Evolutionary conservation across 2,888 invertebrate genomes (phyloP).

Genomic region (Oeneis ivallda): DNA sequence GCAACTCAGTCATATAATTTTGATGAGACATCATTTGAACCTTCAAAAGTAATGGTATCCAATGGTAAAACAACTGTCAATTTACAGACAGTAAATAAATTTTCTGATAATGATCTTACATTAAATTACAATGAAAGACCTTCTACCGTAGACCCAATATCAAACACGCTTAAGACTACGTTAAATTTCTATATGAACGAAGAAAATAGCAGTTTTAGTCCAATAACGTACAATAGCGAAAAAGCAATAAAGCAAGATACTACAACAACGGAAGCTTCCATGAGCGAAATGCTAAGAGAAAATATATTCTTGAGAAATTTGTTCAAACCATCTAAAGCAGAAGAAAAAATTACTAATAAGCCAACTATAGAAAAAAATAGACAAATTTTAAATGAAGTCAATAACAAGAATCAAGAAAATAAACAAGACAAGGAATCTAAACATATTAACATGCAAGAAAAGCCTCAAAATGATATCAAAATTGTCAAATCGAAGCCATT

Average conservation of each 20-base stretch:
- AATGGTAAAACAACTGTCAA: conserved; percentile 28
- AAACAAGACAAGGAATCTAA: conserved; percentile 58
- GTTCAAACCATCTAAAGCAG: conserved; percentile 47
- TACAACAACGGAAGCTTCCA: conserved; percentile 42
- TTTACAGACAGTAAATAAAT: conserved; percentile 14
- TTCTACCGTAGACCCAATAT: conserved; percentile 14
- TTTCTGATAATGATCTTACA: conserved; percentile 24
- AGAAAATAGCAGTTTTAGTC: conserved; percentile 40
- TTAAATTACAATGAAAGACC: neutral
- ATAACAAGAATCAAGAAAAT: conserved; percentile 47
- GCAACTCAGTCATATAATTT: conserved; percentile 63
- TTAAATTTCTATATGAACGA: conserved; percentile 42
- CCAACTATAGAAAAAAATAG: conserved; percentile 29
- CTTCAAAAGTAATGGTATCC: conserved; percentile 45
- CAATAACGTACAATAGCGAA: conserved; percentile 36
- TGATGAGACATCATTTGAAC: conserved; percentile 55
- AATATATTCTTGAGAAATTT: conserved; percentile 70
- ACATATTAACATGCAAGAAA: conserved; percentile 52
- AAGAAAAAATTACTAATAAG: conserved; percentile 43
- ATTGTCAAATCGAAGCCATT: conserved; percentile 54
- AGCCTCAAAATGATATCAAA: conserved; percentile 56
- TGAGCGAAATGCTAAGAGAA: conserved; percentile 54
- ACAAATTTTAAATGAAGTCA: conserved; percentile 26
- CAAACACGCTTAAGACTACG: conserved; percentile 16
- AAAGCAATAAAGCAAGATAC: conserved; percentile 36